Percentiles rank a stretch among this genome's conserved stretches.
phyloP scores from a whole-genome alignment of 2,888 invertebrate genomes.

The Calliphora vomitoria region DNA sequence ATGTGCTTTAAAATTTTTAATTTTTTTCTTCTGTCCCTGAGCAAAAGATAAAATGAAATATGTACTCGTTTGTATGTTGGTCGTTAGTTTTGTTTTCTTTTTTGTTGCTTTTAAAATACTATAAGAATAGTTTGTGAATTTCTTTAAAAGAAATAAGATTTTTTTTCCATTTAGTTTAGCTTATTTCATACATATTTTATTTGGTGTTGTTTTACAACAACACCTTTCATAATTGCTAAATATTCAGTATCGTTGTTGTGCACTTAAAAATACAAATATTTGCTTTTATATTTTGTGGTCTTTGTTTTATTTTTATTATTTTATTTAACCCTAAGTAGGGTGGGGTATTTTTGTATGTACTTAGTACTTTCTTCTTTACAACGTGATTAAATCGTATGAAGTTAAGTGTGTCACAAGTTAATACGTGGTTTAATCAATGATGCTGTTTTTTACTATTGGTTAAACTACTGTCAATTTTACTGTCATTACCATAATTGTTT shows the following conservation, averaged over 20 bases:
- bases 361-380: no score
- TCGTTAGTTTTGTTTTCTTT: neutral
- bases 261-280: slow-evolving; percentile 8
- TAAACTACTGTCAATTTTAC: no score
- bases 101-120: neutral
- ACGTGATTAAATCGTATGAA: no score
- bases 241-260: slow-evolving; percentile 16
- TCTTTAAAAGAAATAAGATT: neutral
- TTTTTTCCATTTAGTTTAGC: slow-evolving; percentile 8
- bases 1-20: slow-evolving; percentile 31
- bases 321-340: neutral
- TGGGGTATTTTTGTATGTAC: no score
- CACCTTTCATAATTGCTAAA: slow-evolving; percentile 13
- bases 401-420: no score
- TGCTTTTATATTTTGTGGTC: slow-evolving; percentile 17
- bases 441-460: no score
- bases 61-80: neutral
- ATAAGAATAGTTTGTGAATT: neutral
- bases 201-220: slow-evolving; percentile 7
- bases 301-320: slow-evolving; percentile 14
- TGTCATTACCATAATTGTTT: no score
- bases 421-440: no score
- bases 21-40: slow-evolving; percentile 1
- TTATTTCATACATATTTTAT: slow-evolving; percentile 12
- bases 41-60: neutral